Evolutionary conservation across 2,888 invertebrate genomes (phyloP).

Genomic region (Catocala fraxini): DNA sequence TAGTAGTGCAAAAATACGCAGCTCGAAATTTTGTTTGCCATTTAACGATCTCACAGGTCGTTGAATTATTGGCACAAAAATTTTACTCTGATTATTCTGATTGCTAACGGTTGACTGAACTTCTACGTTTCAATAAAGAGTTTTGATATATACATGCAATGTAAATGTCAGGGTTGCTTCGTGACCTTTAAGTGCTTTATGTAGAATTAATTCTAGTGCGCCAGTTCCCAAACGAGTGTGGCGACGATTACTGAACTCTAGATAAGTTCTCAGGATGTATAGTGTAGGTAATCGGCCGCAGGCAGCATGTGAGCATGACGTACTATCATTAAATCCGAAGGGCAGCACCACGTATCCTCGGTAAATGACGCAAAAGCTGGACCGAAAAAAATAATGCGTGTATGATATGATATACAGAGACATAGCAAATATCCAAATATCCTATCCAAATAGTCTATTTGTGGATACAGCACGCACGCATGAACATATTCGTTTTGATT

Average conservation of each 20-base stretch:
- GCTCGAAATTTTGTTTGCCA: neutral
- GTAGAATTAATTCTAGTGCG: constrained; percentile 38
- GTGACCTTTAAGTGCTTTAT: constrained; percentile 33
- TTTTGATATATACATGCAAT: constrained; percentile 23
- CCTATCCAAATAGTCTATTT: constrained; percentile 36
- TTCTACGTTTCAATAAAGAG: constrained; percentile 32
- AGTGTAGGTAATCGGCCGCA: constrained; percentile 16
- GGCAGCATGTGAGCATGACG: constrained; percentile 58
- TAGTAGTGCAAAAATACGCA: too few species aligned
- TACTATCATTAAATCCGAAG: constrained; percentile 62
- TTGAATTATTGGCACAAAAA: constrained; percentile 7
- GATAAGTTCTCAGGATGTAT: constrained; percentile 26
- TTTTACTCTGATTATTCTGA: neutral
- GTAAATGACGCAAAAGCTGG: constrained; percentile 61
- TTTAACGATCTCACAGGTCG: constrained; percentile 4
- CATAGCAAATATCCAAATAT: constrained; percentile 22
- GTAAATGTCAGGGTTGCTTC: constrained; percentile 28
- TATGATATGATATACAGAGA: constrained; percentile 27
- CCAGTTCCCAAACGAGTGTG: constrained; percentile 33
- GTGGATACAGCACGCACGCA: constrained; percentile 34
- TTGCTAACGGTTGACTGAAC: constrained; percentile 3
- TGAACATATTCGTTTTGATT: constrained; percentile 18
- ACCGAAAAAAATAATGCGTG: constrained; percentile 37
- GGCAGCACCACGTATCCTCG: constrained; percentile 56
- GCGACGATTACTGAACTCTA: constrained; percentile 41